Percentiles rank a stretch among this genome's conserved stretches.
phyloP scores from a whole-genome alignment of 2,797 vertebrate genomes.

The Acanthurus leucopareius region DNA sequence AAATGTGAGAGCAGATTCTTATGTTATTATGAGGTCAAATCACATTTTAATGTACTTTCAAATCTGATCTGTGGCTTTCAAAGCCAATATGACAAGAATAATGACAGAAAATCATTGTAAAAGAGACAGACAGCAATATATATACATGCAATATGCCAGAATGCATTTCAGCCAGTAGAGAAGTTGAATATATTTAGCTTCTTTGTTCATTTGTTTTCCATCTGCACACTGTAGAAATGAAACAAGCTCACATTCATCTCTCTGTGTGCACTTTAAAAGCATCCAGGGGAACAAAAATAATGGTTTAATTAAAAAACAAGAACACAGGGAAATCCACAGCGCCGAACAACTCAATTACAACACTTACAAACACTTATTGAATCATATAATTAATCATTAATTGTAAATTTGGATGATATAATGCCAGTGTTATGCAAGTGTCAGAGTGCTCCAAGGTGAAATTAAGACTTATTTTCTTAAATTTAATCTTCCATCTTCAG shows the following conservation, averaged over 20 bases:
- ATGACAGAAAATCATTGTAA: neutral
- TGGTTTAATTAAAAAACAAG: slow-evolving; percentile 8
- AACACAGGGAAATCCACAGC: neutral
- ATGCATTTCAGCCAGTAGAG: slow-evolving; percentile 4
- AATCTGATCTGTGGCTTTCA: neutral
- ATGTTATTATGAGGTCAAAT: neutral
- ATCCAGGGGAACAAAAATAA: neutral
- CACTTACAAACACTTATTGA: neutral
- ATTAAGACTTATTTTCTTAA: neutral
- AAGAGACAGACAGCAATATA: slow-evolving; percentile 2
- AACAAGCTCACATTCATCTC: neutral
- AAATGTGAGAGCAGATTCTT: neutral
- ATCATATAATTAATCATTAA: neutral
- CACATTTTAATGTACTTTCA: neutral
- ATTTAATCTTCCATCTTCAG: neutral
- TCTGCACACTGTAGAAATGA: neutral
- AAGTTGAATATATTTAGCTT: neutral
- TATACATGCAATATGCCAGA: neutral
- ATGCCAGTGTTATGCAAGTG: neutral
- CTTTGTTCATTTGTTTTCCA: neutral
- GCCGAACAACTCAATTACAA: neutral
- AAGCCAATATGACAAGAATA: neutral
- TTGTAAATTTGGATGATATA: slow-evolving; percentile 3
- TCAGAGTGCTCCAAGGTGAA: neutral
- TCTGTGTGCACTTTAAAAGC: neutral